Conservation (phyloP, 2,797 vertebrate species). For the Peromyscus nudipes region DNA sequence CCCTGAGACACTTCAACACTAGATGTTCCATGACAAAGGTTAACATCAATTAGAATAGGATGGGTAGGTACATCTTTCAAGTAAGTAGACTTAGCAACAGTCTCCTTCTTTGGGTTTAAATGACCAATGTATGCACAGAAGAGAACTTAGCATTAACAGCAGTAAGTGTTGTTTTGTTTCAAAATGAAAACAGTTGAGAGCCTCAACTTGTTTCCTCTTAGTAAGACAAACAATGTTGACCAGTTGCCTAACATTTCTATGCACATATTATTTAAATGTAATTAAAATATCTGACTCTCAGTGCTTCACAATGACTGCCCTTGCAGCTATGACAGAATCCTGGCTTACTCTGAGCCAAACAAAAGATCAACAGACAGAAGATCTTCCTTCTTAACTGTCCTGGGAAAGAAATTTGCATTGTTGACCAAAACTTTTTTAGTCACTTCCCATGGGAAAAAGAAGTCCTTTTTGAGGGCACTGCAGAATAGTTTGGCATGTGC, state of each 20-base stretch:
- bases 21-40: background rate
- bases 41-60: background rate
- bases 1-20: background rate
- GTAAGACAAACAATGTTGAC: background rate
- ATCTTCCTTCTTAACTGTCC: conserved; percentile 41
- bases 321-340: conserved; percentile 34
- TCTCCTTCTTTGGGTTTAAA: background rate
- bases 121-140: background rate
- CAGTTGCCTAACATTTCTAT: background rate
- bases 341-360: conserved; percentile 21
- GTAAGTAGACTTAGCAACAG: background rate
- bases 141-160: background rate
- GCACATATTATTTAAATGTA: conserved; percentile 25
- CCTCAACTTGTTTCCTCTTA: background rate
- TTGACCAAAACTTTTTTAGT: conserved; percentile 77
- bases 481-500: conserved; percentile 80
- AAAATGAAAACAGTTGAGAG: background rate
- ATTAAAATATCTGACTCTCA: background rate
- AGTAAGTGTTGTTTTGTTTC: background rate
- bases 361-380: conserved; percentile 56
- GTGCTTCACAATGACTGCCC: background rate
- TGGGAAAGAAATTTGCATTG: conserved; percentile 67
- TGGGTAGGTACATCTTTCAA: background rate
- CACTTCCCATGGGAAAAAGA: conserved; percentile 83
- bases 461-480: conserved; percentile 69